Evolutionary conservation across 2,888 invertebrate genomes (phyloP).

Genomic region (Pilophorus perplexus): DNA sequence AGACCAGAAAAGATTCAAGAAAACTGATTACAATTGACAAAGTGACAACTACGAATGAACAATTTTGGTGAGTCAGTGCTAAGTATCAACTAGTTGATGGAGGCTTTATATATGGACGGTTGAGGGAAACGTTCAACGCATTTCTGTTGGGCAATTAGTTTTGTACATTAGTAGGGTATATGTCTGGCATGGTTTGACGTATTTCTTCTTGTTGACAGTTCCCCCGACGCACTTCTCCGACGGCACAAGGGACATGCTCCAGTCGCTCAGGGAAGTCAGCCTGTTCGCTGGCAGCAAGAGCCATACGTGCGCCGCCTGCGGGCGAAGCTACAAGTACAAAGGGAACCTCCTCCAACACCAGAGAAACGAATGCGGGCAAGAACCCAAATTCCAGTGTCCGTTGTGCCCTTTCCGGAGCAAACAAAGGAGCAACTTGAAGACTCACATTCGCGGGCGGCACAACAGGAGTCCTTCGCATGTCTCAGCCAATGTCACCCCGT

Average conservation of each 20-base stretch:
- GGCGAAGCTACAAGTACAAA: constrained; percentile 44
- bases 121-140: no score
- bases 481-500: no score
- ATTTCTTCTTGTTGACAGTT: no score
- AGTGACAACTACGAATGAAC: no score
- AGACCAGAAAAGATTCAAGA: no score
- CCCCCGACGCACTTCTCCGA: constrained; percentile 13
- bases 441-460: constrained; percentile 43
- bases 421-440: constrained; percentile 47
- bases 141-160: no score
- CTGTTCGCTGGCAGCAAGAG: constrained; percentile 8
- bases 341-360: constrained; percentile 42
- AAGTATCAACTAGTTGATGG: no score
- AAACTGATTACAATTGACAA: no score
- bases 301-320: constrained; percentile 39
- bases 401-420: constrained; percentile 27
- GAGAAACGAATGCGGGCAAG: constrained; percentile 56
- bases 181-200: no score
- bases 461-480: constrained; percentile 10
- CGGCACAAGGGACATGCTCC: constrained; percentile 8
- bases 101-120: no score
- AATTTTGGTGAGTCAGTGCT: no score
- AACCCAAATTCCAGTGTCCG: constrained; percentile 29
- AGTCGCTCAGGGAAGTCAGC: constrained; percentile 8
- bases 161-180: no score